Evolutionary conservation across 2,113 vertebrate genomes (phyloP).

Genomic region (Larimichthys crocea): DNA sequence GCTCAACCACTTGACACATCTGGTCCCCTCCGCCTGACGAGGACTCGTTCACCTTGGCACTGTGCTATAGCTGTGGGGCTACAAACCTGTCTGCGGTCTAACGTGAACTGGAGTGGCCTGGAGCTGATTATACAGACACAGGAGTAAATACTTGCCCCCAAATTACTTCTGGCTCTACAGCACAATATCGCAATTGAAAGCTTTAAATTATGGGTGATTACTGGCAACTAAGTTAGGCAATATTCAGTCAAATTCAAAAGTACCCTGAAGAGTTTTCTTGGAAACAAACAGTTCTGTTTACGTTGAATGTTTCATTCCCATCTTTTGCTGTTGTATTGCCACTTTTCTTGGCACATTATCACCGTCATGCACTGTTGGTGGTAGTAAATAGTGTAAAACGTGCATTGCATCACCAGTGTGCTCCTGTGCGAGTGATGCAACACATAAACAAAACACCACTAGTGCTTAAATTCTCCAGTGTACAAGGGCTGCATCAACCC

Average conservation of each 20-base stretch:
- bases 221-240: background rate
- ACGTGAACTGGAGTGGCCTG: constrained; percentile 20
- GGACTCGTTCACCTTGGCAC: constrained; percentile 43
- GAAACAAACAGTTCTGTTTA: background rate
- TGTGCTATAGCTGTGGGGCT: constrained; percentile 12
- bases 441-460: background rate
- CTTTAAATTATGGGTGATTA: constrained; percentile 9
- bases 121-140: constrained; percentile 13
- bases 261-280: background rate
- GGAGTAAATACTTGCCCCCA: constrained; percentile 9
- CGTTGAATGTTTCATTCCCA: background rate
- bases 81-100: constrained; percentile 26
- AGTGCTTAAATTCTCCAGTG: too few relatives aligned
- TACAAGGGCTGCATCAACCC: too few relatives aligned
- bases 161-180: constrained; percentile 4
- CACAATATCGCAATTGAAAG: background rate
- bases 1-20: constrained; percentile 72
- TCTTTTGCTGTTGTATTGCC: background rate
- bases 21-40: constrained; percentile 61
- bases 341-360: background rate
- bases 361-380: background rate
- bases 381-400: background rate
- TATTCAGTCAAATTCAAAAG: background rate
- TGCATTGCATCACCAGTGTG: background rate
- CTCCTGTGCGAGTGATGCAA: background rate